Evolutionary conservation across 2,113 vertebrate species (phyloP).

Genomic region (Gymnorhina tibicen): DNA sequence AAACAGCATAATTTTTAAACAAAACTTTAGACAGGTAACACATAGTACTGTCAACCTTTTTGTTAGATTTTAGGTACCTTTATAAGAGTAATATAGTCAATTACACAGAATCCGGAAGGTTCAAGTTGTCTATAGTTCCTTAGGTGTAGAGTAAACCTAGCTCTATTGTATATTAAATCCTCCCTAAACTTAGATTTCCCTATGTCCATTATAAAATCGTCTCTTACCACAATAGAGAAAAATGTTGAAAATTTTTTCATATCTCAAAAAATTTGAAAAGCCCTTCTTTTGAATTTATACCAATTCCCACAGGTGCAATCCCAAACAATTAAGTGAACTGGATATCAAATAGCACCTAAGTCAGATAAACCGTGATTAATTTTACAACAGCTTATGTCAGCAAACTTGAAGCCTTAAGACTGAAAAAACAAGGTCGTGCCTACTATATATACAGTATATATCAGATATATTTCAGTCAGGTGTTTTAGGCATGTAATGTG

Average conservation of each 20-base stretch:
- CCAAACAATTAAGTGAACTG: neutral
- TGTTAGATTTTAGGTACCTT: neutral
- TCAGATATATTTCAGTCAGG: neutral
- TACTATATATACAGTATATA: neutral
- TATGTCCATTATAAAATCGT: accelerated
- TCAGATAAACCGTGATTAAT: neutral
- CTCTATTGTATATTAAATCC: neutral
- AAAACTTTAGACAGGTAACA: neutral
- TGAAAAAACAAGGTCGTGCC: neutral
- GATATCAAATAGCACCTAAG: neutral
- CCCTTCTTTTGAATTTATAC: neutral
- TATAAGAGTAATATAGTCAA: neutral
- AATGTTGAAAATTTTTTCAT: accelerated
- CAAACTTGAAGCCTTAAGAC: neutral
- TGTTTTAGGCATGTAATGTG: neutral
- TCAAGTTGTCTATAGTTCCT: neutral
- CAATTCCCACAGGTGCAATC: neutral
- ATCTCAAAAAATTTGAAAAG: neutral
- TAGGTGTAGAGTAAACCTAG: neutral
- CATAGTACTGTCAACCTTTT: neutral
- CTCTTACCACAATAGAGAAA: neutral
- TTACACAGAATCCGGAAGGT: neutral
- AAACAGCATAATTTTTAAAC: neutral
- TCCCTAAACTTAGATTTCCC: neutral
- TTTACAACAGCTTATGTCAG: neutral